phyloP scores from a whole-genome alignment of 2,888 invertebrate species.

The Opisthograptis luteolata region DNA sequence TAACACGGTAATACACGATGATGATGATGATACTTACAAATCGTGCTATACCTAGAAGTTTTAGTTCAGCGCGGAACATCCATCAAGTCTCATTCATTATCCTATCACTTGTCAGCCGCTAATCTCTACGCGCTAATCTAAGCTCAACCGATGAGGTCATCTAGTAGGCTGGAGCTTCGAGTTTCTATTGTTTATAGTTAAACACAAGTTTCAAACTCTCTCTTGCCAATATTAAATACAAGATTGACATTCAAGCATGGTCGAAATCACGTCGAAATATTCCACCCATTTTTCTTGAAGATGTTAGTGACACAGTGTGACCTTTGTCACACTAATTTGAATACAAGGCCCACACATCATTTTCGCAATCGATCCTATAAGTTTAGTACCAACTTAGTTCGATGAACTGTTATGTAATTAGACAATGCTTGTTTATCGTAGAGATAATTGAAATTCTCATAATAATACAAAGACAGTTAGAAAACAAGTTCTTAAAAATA shows the following conservation, averaged over 20 bases:
- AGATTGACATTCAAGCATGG: constrained; percentile 40
- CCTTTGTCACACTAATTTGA: constrained; percentile 46
- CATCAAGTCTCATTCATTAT: background rate
- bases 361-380: constrained; percentile 26
- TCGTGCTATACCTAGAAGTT: too few relatives aligned
- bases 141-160: background rate
- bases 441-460: background rate
- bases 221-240: constrained; percentile 9
- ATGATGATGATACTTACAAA: too few relatives aligned
- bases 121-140: too few relatives aligned
- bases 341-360: constrained; percentile 39
- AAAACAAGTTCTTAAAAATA: too few relatives aligned
- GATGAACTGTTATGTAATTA: constrained; percentile 29
- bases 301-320: constrained; percentile 26
- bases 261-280: constrained; percentile 26
- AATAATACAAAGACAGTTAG: background rate
- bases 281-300: constrained; percentile 34
- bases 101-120: too few relatives aligned
- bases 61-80: too few relatives aligned
- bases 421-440: constrained; percentile 7
- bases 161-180: background rate
- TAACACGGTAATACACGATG: too few relatives aligned
- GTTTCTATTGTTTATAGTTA: too few relatives aligned
- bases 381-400: too few relatives aligned
- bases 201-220: constrained; percentile 16